Conservation (phyloP, 2,113 vertebrate species). For the Lathamus discolor region DNA sequence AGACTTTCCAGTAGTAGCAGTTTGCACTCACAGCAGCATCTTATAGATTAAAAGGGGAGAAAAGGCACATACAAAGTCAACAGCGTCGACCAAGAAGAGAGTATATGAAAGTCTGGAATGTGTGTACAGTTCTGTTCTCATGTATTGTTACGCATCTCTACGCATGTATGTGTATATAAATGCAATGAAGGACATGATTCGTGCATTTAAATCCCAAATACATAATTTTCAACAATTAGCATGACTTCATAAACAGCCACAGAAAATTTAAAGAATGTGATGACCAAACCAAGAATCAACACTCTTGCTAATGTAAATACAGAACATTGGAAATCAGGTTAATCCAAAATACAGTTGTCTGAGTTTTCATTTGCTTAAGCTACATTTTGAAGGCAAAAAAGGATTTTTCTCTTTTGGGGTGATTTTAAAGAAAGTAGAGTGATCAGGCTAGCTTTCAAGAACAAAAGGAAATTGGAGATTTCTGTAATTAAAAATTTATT, state of each 20-base stretch:
- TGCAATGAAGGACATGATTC: background rate
- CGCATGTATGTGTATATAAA: background rate
- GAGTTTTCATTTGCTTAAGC: background rate
- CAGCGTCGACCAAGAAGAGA: background rate
- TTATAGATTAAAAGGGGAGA: background rate
- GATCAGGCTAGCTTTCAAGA: background rate
- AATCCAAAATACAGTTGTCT: background rate
- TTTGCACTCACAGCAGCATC: background rate
- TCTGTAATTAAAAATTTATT: background rate
- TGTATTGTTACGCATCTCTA: background rate
- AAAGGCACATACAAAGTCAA: background rate
- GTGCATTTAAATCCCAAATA: background rate
- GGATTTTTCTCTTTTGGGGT: background rate
- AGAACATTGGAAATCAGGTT: background rate
- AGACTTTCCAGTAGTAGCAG: background rate
- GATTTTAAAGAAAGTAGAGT: background rate
- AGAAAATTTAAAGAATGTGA: background rate
- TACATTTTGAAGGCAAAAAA: background rate
- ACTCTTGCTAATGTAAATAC: background rate
- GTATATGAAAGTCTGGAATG: rapidly evolving
- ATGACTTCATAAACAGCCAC: background rate
- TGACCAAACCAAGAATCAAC: background rate
- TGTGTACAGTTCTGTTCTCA: background rate
- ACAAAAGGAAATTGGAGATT: background rate
- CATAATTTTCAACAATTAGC: background rate